Base-by-base conservation (phyloP, 2,888 invertebrate species). In the Conomelus anceps region DNA sequence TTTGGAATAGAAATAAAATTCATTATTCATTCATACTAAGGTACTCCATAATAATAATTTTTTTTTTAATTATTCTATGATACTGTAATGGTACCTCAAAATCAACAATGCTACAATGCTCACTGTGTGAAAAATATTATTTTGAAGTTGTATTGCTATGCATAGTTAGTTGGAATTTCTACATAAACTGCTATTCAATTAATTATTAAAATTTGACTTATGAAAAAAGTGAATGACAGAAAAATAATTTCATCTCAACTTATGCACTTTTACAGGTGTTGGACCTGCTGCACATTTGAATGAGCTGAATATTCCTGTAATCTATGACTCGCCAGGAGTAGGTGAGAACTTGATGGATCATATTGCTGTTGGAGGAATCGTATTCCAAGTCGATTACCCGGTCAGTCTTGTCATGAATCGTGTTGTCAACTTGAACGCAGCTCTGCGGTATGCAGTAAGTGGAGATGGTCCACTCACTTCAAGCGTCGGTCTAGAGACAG, bases 271-370 rank as follows among this genome's bases (percentile, higher is more conserved):
- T 90, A n/a, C 96, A 29, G 99, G 99, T 0, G 94, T 99, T 1
- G 98, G 98, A 0, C 97, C 97, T 0, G 94, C 94, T 23, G 93
- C 95, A n/a, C 97, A 98, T 92, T 93, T 98, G 3, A 93, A 94
- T 90, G 95, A 97, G 91, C 94, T 96, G 13, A 96, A 96, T 0
- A 94, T 98, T 87, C 95, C 96, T 13, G 95, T 97, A 84, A 94
- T 98, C 4, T 95, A 95, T 34, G 95, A 97, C 93, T 94, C 96
- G 41, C 97, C 97, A 0, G 97, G 97, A 1, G 98, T 98, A 0
- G 98, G 98, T 0, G 95, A 95, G 92, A 98, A 98, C 93, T 94
- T 98, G 84, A 98, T 98, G 93, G 98, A 98, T 93, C 98, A 98
- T 93, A 97, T 98, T 88, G 97, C 98, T 0, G 96, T 97, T 0